Percentiles rank a stretch among this genome's conserved stretches.
These are phyloP conservation scores for Melanotaenia pygmaea DNA, from an alignment of 2,797 vertebrate species.

Conservation along the genomic window DNA sequence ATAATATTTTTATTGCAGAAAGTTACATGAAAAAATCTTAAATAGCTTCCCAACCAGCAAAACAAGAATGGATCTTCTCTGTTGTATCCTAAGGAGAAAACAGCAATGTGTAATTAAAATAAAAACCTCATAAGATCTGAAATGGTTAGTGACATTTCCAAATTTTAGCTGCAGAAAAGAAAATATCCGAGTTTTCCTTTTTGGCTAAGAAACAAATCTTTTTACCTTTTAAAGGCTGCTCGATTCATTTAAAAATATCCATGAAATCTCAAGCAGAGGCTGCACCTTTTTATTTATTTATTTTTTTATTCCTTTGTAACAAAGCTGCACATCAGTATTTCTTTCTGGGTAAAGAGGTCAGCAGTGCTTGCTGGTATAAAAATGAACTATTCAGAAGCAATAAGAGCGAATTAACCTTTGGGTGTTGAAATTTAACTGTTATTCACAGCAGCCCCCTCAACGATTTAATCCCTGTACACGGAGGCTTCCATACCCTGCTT, in stretches of 20 bases:
- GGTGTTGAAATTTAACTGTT: slow-evolving; percentile 37
- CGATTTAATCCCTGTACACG: slow-evolving; percentile 50
- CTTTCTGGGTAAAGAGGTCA: slow-evolving; percentile 54
- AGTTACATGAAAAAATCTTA: slow-evolving; percentile 33
- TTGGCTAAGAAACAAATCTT: slow-evolving; percentile 29
- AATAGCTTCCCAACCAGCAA: slow-evolving; percentile 16
- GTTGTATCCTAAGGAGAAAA: neutral
- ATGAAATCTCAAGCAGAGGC: slow-evolving; percentile 42
- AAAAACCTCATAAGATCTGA: neutral
- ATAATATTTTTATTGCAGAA: slow-evolving; percentile 30
- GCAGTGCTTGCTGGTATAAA: slow-evolving; percentile 36
- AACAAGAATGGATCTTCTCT: slow-evolving; percentile 14
- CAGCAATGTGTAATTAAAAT: neutral
- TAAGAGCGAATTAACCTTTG: slow-evolving; percentile 53
- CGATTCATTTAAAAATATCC: slow-evolving; percentile 38
- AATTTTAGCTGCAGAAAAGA: slow-evolving; percentile 19
- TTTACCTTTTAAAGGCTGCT: slow-evolving; percentile 19
- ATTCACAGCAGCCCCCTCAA: slow-evolving; percentile 47
- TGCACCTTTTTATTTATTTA: slow-evolving; percentile 10
- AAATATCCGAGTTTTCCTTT: slow-evolving; percentile 9
- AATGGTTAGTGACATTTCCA: slow-evolving; percentile 2
- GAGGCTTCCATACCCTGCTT: slow-evolving; percentile 47
- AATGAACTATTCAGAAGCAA: slow-evolving; percentile 42
- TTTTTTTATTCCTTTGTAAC: slow-evolving; percentile 29
- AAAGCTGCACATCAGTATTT: slow-evolving; percentile 49